Evolutionary conservation across 2,888 invertebrate species (phyloP).

Genomic region (Lymantria dispar): DNA sequence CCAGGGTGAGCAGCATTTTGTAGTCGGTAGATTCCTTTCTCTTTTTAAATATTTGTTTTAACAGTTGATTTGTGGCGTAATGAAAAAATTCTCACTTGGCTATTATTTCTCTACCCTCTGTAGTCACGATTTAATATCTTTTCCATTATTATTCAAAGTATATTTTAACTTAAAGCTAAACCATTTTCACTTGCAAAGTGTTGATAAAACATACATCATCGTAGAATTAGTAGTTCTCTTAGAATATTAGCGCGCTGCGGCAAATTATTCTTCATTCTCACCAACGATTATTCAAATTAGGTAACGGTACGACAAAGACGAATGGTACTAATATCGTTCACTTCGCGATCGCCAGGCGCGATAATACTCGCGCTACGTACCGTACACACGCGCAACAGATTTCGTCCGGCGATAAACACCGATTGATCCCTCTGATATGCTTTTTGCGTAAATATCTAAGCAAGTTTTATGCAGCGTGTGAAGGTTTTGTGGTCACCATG

Average conservation of each 20-base stretch:
- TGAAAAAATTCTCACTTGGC: constrained; percentile 75
- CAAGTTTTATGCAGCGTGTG: constrained; percentile 60
- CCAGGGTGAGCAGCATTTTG: constrained; percentile 75
- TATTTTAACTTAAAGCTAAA: constrained; percentile 21
- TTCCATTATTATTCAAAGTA: constrained; percentile 36
- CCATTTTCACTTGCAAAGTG: constrained; percentile 16
- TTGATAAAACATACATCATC: constrained; percentile 24
- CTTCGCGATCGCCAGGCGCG: constrained; percentile 64
- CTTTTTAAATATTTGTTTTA: constrained; percentile 80
- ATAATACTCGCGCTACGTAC: constrained; percentile 68
- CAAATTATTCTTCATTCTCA: constrained; percentile 76
- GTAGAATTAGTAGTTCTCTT: constrained; percentile 31
- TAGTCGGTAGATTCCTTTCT: constrained; percentile 76
- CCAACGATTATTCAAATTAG: constrained; percentile 82
- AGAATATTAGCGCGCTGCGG: constrained; percentile 50
- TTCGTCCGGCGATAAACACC: constrained; percentile 68
- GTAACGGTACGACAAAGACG: constrained; percentile 80
- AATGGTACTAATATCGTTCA: constrained; percentile 79
- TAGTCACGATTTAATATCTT: constrained; percentile 34
- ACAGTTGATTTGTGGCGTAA: constrained; percentile 80
- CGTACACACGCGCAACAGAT: constrained; percentile 77
- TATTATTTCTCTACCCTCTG: constrained; percentile 54
- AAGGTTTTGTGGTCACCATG: constrained; percentile 48
- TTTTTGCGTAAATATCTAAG: constrained; percentile 78
- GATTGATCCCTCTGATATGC: constrained; percentile 77